phyloP scores from a whole-genome alignment of 2,797 vertebrate species.

The Pterois miles region DNA sequence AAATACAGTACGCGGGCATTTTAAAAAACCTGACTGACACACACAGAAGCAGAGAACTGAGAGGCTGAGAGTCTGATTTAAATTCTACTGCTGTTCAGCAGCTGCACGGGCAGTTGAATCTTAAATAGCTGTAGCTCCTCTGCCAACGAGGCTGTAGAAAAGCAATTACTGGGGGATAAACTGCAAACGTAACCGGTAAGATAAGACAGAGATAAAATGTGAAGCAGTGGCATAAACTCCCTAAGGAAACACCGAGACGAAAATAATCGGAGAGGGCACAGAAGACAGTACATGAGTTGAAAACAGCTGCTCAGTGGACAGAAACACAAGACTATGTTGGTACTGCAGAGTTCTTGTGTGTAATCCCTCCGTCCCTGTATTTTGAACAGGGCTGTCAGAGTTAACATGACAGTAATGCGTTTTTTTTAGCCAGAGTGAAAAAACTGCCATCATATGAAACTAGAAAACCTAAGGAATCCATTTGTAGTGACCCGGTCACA shows the following conservation, averaged over 20 bases:
- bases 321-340: background rate
- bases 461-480: too few species aligned
- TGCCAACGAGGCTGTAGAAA: constrained; percentile 24
- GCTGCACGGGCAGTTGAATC: constrained; percentile 49
- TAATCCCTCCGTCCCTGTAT: background rate
- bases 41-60: constrained; percentile 18
- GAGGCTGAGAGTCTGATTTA: constrained; percentile 20
- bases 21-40: background rate
- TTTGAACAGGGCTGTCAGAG: background rate
- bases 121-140: constrained; percentile 43
- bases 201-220: constrained; percentile 33
- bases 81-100: constrained; percentile 22
- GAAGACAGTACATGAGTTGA: background rate
- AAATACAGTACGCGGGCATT: background rate
- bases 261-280: background rate
- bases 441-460: too few species aligned
- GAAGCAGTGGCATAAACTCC: constrained; percentile 17
- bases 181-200: constrained; percentile 32
- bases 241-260: background rate
- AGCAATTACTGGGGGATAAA: constrained; percentile 51
- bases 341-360: background rate
- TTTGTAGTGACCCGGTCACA: too few species aligned
- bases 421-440: too few species aligned
- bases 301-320: background rate
- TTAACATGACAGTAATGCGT: too few species aligned